Evolutionary conservation across 1,140 invertebrate species (phyloP), one percentile per base, ranked within the genome.

Genomic region (Cyclargus thomasi): DNA sequence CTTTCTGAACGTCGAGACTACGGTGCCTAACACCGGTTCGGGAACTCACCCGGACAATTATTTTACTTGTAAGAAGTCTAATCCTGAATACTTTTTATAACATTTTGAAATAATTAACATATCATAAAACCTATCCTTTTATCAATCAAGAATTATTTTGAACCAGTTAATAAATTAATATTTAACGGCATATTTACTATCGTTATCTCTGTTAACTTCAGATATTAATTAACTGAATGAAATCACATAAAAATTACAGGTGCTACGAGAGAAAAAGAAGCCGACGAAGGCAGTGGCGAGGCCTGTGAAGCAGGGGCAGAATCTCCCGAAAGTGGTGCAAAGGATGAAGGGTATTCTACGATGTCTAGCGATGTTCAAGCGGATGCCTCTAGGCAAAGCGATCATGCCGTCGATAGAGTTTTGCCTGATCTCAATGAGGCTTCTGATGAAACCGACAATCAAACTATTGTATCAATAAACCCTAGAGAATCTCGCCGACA

Each of bases 291-390:
- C 74, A 86, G 71, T 65, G 79, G 83, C 10, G 87, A 90, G 59
- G 76, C 70, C 18, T 75, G 82, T 62, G 93, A 93, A 80, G 92
- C 91, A 6, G 92, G 92, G 10, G 93, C 93, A 67, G 93, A 94
- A 80, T 94, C 94, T 71, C 94, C 94, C 0, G 94, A 95, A 74
- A 94, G 93, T 74, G 95, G 95, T 11, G 95, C 95, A 70, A 93
- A 95, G 72, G 96, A 97, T 87, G 96, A 97, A 86, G 96, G 96
- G 1, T 97, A 97, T 82, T 97, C 96, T 29, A 97, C 96, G 3
- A 97, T 97, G 96, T 96, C 96, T 0, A 96, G 95, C 76, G 96
- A 97, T 80, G 95, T 96, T 2, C 95, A 96, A 80, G 93, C 93
- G 1, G 94, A 95, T 72, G 92, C 92, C 0, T 92, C 91, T 7